These are phyloP conservation scores for Tyrannus savana DNA, from an alignment of 2,113 vertebrate genomes.

Conservation along the genomic window DNA sequence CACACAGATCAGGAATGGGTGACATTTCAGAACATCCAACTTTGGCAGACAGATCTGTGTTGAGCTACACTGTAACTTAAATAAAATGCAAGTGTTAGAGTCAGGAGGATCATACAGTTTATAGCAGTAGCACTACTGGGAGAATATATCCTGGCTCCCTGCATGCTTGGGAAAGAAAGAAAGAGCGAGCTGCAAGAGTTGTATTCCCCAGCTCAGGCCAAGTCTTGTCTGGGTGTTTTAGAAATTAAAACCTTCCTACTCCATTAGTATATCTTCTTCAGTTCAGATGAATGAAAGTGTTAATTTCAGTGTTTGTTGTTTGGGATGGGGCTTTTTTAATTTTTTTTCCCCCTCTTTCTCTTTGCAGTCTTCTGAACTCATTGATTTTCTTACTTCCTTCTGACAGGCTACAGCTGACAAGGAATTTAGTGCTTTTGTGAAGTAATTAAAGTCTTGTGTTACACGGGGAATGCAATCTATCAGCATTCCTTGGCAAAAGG, in stretches of 20 bases:
- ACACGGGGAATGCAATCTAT: background rate
- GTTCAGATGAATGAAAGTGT: background rate
- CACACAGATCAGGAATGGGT: background rate
- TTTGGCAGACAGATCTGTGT: background rate
- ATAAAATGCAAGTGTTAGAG: background rate
- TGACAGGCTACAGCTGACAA: conserved; percentile 12
- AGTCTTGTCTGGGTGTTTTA: background rate
- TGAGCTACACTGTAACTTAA: background rate
- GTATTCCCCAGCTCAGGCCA: background rate
- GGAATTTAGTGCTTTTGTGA: conserved; percentile 19
- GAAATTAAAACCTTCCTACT: background rate
- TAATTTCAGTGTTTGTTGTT: background rate
- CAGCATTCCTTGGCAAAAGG: background rate
- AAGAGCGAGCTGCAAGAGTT: background rate
- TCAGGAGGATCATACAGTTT: fast-evolving
- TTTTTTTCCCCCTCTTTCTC: background rate
- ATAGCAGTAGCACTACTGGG: background rate
- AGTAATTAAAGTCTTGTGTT: conserved; percentile 44
- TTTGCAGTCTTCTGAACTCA: background rate
- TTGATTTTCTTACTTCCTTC: conserved; percentile 53
- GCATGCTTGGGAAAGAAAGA: background rate
- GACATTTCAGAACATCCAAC: background rate
- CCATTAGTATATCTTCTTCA: background rate
- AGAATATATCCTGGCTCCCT: background rate
- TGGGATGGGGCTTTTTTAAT: background rate